Conservation (phyloP, 2,888 invertebrate species). For the Nomada fabriciana region DNA sequence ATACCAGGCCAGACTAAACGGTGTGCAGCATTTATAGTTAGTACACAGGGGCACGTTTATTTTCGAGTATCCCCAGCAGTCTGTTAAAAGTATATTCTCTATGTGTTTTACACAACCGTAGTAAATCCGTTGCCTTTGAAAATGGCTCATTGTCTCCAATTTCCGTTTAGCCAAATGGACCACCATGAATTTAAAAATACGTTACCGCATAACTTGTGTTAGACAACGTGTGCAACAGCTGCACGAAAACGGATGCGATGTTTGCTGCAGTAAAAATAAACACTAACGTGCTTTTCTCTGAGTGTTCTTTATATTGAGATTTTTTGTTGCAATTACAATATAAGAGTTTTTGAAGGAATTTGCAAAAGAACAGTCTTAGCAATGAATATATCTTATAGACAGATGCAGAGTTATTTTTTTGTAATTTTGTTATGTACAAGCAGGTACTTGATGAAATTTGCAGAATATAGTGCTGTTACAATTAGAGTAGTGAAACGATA, state of each 20-base stretch:
- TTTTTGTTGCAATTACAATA: no score
- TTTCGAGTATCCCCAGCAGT: constrained; percentile 51
- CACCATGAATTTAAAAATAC: constrained; percentile 35
- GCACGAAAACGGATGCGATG: constrained; percentile 30
- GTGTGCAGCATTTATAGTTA: constrained; percentile 23
- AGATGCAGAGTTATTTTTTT: no score
- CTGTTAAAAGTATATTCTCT: constrained; percentile 56
- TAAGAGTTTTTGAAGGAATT: no score
- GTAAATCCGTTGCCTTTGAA: constrained; percentile 39
- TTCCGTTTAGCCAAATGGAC: constrained; percentile 28
- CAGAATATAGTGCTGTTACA: no score
- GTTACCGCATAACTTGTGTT: constrained; percentile 7
- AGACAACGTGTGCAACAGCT: constrained; percentile 16
- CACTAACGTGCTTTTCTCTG: neutral
- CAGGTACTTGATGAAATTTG: no score
- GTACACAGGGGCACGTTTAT: constrained; percentile 37
- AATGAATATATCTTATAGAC: no score
- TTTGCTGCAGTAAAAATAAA: constrained; percentile 7
- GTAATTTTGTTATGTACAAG: no score
- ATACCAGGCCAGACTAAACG: constrained; percentile 27
- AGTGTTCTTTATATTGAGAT: neutral
- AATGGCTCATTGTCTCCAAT: constrained; percentile 36
- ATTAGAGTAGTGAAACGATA: no score
- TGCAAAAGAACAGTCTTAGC: no score
- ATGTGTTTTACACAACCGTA: constrained; percentile 23